A percentile compares a stretch with the other conserved stretches of the same genome.
Conservation (phyloP, 2,888 invertebrate species). For the Lochmaea crataegi region DNA sequence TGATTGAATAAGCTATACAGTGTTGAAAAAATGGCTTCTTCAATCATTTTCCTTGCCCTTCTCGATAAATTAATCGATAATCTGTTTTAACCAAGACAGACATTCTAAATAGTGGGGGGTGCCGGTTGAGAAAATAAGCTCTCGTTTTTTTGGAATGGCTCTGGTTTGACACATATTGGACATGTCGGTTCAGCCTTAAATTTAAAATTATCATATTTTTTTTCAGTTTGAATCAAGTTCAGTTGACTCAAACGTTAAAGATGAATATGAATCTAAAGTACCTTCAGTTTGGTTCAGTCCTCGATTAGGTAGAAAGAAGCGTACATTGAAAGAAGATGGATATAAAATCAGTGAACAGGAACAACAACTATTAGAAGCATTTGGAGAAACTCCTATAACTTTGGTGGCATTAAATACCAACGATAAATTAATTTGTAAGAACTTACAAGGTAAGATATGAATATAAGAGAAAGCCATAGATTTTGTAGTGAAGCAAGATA, state of each 20-base stretch:
- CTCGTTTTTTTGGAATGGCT: too few species aligned
- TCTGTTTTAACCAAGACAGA: too few species aligned
- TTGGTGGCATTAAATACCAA: slow-evolving; percentile 63
- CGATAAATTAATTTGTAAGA: slow-evolving; percentile 38
- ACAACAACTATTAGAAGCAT: slow-evolving; percentile 61
- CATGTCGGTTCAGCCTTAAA: too few species aligned
- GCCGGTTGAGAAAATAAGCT: too few species aligned
- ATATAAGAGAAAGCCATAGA: not conserved
- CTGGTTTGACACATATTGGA: too few species aligned
- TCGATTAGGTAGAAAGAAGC: slow-evolving; percentile 67
- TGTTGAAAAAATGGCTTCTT: too few species aligned
- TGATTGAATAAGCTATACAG: too few species aligned
- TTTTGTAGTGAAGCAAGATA: too few species aligned
- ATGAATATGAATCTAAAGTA: slow-evolving; percentile 43
- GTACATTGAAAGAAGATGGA: slow-evolving; percentile 57
- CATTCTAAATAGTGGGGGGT: too few species aligned
- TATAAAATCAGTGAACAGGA: slow-evolving; percentile 52
- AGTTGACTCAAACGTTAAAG: slow-evolving; percentile 24
- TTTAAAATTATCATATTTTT: not conserved
- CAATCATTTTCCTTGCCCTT: too few species aligned
- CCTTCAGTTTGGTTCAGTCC: slow-evolving; percentile 68
- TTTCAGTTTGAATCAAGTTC: slow-evolving; percentile 17
- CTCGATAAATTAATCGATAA: too few species aligned
- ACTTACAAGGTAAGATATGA: slow-evolving; percentile 31
- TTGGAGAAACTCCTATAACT: slow-evolving; percentile 64